A percentile compares a stretch with the other conserved stretches of the same genome.
phyloP scores from a whole-genome alignment of 1,140 invertebrate species.

The Oreohelix idahoensis region DNA sequence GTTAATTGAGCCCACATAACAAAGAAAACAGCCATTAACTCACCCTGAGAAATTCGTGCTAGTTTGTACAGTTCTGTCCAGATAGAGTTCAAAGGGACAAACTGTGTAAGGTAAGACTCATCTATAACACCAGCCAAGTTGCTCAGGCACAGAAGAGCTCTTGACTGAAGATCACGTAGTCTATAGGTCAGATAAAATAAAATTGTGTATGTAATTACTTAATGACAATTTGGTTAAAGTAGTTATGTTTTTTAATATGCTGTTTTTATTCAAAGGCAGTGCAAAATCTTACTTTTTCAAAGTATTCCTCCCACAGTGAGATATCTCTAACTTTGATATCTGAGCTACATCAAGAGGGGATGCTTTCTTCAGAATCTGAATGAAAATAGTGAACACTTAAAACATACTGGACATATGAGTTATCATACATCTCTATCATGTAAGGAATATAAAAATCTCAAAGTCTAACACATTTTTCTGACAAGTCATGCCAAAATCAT shows the following conservation, averaged over 20 bases:
- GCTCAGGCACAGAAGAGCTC: conserved; percentile 26
- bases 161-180: conserved; percentile 27
- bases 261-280: too few species aligned
- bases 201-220: neutral
- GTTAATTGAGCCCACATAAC: too few species aligned
- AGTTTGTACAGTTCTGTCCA: conserved; percentile 23
- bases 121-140: conserved; percentile 30
- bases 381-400: neutral
- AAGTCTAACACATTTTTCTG: too few species aligned
- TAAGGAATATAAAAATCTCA: too few species aligned
- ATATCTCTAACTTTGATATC: neutral
- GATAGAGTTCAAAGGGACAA: neutral
- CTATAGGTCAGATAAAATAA: conserved; percentile 3
- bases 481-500: too few species aligned
- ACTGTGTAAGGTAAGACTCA: conserved; percentile 1
- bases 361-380: conserved; percentile 23
- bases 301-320: neutral
- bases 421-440: too few species aligned
- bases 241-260: too few species aligned
- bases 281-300: conserved; percentile 19
- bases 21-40: neutral
- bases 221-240: too few species aligned
- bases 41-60: conserved; percentile 1
- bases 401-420: too few species aligned
- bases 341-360: neutral